phyloP scores from a whole-genome alignment of 2,888 invertebrate genomes.

The Amphipyra berbera region DNA sequence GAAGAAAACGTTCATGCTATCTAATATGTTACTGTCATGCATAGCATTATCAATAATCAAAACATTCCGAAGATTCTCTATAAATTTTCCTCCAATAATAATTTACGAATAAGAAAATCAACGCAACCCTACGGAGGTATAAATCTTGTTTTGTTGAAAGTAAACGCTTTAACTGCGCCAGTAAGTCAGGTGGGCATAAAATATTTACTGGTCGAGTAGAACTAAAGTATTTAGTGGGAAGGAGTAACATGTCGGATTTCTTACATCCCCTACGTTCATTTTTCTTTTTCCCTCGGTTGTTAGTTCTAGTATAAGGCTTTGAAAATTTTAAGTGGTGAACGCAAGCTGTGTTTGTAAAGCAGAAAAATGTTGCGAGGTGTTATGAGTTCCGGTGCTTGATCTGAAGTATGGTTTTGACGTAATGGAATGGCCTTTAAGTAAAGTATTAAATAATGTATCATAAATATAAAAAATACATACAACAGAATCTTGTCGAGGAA shows the following conservation, averaged over 20 bases:
- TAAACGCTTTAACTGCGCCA: slow-evolving; percentile 64
- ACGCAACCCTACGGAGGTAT: slow-evolving; percentile 58
- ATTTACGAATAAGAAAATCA: slow-evolving; percentile 60
- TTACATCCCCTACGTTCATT: slow-evolving; percentile 63
- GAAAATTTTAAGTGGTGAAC: slow-evolving; percentile 60
- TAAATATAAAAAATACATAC: too few relatives aligned
- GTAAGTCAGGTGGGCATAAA: slow-evolving; percentile 73
- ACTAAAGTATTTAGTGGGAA: slow-evolving; percentile 74
- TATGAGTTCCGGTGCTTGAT: slow-evolving; percentile 13
- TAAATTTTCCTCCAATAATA: slow-evolving; percentile 43
- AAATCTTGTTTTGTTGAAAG: slow-evolving; percentile 64
- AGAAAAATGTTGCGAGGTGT: slow-evolving; percentile 39
- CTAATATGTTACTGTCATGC: too few relatives aligned
- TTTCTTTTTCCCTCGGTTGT: slow-evolving; percentile 61
- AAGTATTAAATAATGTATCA: too few relatives aligned
- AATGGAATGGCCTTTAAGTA: background rate
- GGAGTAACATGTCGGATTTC: slow-evolving; percentile 67
- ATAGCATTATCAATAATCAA: too few relatives aligned
- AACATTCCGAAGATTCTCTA: slow-evolving; percentile 6
- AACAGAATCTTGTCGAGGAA: too few relatives aligned
- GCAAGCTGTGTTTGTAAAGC: slow-evolving; percentile 24
- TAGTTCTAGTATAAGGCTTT: slow-evolving; percentile 63
- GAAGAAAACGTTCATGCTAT: too few relatives aligned
- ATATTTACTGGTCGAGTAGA: slow-evolving; percentile 74
- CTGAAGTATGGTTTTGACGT: slow-evolving; percentile 8